Conservation (phyloP, 2,797 vertebrate genomes). For the Pangasius sanitwongsei region DNA sequence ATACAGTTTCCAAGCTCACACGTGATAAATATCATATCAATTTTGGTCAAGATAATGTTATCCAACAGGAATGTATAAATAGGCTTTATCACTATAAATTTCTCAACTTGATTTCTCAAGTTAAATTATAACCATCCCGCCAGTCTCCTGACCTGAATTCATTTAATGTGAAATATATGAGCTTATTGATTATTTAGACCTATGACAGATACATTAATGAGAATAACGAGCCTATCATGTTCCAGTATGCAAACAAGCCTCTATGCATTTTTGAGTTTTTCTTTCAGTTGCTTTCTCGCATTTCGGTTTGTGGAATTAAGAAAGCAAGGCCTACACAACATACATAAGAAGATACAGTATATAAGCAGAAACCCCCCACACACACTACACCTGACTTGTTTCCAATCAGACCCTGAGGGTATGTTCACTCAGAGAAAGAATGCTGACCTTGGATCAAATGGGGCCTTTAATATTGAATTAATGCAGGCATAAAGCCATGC, state of each 20-base stretch:
- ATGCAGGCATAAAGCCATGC: constrained; percentile 11
- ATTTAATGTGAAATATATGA: neutral
- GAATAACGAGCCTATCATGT: neutral
- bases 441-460: constrained; percentile 24
- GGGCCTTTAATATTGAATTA: constrained; percentile 32
- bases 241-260: neutral
- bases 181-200: constrained; percentile 1
- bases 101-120: neutral
- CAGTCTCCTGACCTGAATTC: neutral
- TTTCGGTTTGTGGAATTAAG: neutral
- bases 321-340: neutral
- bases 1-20: neutral
- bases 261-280: neutral
- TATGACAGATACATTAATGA: neutral
- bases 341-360: neutral
- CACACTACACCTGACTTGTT: constrained; percentile 22
- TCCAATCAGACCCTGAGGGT: constrained; percentile 26
- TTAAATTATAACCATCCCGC: neutral
- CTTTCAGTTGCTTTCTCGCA: neutral
- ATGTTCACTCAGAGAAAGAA: neutral
- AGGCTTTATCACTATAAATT: too few relatives aligned
- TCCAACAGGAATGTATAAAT: neutral
- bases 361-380: neutral
- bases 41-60: neutral
- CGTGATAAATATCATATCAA: neutral